phyloP scores from a whole-genome alignment of 2,888 invertebrate genomes.

The Encarsia formosa region DNA sequence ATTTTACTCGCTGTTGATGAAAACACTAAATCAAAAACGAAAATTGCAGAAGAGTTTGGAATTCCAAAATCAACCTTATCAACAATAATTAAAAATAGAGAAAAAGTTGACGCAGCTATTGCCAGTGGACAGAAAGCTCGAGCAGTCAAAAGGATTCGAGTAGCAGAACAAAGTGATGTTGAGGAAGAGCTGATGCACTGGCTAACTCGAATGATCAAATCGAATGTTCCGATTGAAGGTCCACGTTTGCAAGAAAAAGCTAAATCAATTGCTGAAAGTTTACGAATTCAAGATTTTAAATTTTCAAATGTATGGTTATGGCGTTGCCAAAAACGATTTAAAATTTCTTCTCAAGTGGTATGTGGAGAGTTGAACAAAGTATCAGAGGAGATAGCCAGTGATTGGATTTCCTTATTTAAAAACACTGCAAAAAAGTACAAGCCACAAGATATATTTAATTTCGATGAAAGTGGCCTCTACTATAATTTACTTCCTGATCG shows the following conservation, averaged over 20 bases:
- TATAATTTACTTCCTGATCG: constrained; percentile 1
- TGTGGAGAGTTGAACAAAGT: constrained; percentile 5
- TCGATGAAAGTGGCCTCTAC: background rate
- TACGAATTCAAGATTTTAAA: background rate
- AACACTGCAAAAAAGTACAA: background rate
- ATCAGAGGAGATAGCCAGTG: too few relatives aligned
- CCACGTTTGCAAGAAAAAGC: constrained; percentile 2
- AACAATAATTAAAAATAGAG: background rate
- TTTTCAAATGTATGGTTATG: background rate
- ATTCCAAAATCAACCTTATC: constrained; percentile 2
- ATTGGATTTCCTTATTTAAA: background rate
- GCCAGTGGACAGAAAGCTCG: background rate
- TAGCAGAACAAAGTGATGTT: background rate
- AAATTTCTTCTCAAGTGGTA: background rate
- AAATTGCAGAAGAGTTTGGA: background rate
- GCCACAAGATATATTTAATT: background rate
- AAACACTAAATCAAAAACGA: background rate
- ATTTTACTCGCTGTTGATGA: too few relatives aligned
- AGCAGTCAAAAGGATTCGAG: background rate
- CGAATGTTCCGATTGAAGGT: constrained; percentile 3
- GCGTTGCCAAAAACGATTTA: background rate
- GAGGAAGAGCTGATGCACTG: background rate
- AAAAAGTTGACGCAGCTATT: background rate
- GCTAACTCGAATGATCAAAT: background rate
- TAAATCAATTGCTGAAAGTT: background rate